Evolutionary conservation across 2,113 vertebrate genomes (phyloP).

Genomic region (Cynopterus brachyotis): DNA sequence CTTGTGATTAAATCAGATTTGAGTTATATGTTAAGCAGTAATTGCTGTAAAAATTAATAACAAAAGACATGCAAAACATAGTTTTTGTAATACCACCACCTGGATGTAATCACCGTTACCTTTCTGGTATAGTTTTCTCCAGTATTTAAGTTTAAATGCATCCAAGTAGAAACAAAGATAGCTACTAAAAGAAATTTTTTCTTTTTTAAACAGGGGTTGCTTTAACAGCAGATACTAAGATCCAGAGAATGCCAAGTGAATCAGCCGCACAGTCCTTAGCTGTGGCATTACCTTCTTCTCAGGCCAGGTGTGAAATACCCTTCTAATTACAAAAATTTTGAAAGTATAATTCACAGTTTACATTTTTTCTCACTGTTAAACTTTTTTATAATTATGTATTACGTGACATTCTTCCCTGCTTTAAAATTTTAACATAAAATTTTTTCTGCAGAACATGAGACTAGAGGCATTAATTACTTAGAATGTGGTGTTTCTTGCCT

Average conservation of each 20-base stretch:
- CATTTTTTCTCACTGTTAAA: background rate
- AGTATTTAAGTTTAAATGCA: background rate
- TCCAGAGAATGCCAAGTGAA: slow-evolving; percentile 97
- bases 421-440: background rate
- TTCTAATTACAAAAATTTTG: background rate
- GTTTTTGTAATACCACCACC: background rate
- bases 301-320: slow-evolving; percentile 87
- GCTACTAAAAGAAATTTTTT: background rate
- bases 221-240: slow-evolving; percentile 95
- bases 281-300: slow-evolving; percentile 90
- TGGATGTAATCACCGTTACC: background rate
- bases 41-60: background rate
- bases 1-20: background rate
- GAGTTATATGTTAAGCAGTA: background rate
- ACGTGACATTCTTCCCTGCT: background rate
- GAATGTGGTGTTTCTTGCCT: background rate
- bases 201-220: slow-evolving; percentile 87
- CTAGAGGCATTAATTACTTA: background rate
- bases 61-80: background rate
- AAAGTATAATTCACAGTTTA: background rate
- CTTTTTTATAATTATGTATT: background rate
- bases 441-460: background rate
- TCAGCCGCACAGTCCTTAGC: slow-evolving; percentile 93
- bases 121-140: background rate
- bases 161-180: background rate